A percentile compares a stretch with the other conserved stretches of the same genome.
Evolutionary conservation across 2,888 invertebrate genomes (phyloP).

Genomic region (Melanophora roralis): DNA sequence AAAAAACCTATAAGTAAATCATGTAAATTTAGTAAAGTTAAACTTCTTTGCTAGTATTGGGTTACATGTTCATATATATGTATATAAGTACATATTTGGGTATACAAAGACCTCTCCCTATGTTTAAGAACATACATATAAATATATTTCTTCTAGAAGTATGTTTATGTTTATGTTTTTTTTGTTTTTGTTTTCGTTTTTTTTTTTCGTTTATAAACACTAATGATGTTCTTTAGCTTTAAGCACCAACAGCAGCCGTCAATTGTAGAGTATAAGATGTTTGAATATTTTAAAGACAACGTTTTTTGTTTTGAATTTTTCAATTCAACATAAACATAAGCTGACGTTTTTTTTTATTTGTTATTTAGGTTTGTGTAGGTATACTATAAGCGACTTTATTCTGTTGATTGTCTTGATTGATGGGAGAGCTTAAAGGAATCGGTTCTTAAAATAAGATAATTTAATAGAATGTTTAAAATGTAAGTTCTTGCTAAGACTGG

Average conservation of each 20-base stretch:
- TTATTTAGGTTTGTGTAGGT: background rate
- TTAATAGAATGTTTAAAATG: too few relatives aligned
- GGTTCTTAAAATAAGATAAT: too few relatives aligned
- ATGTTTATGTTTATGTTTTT: background rate
- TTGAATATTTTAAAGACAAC: background rate
- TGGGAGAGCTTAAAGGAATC: background rate
- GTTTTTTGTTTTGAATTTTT: background rate
- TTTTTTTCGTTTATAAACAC: slow-evolving; percentile 22
- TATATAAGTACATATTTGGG: too few relatives aligned
- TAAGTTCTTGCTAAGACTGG: too few relatives aligned
- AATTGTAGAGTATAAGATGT: background rate
- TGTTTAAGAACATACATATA: too few relatives aligned
- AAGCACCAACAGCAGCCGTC: slow-evolving; percentile 12
- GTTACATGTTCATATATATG: too few relatives aligned
- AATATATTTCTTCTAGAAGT: too few relatives aligned
- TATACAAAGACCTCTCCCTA: too few relatives aligned
- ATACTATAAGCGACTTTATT: background rate
- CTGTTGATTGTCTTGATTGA: background rate
- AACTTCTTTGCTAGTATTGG: too few relatives aligned
- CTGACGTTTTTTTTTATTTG: background rate
- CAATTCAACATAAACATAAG: background rate
- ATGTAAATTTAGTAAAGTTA: too few relatives aligned
- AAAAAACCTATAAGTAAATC: too few relatives aligned
- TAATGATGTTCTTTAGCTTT: slow-evolving; percentile 34
- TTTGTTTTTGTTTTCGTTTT: too few relatives aligned